Conservation (phyloP, 2,797 vertebrate species). For the Garrulus glandarius region DNA sequence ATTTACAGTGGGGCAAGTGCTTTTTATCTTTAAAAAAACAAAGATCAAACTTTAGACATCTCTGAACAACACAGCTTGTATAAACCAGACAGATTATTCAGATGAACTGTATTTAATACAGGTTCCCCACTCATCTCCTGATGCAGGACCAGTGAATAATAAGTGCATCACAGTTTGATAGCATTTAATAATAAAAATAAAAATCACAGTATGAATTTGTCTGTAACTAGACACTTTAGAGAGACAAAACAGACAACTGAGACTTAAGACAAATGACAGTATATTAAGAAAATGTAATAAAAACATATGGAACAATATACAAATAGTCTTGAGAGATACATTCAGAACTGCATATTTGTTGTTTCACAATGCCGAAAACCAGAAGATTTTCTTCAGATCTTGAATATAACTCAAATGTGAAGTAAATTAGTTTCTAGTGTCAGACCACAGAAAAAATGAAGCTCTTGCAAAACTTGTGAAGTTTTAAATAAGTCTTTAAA, state of each 20-base stretch:
- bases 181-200: conserved; percentile 88
- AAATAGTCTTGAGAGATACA: conserved; percentile 70
- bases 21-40: conserved; percentile 83
- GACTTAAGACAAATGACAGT: conserved; percentile 75
- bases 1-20: conserved; percentile 88
- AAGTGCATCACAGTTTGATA: conserved; percentile 91
- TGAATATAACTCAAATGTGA: conserved; percentile 70
- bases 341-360: conserved; percentile 69
- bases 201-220: conserved; percentile 96
- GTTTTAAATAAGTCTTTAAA: conserved; percentile 78
- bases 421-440: conserved; percentile 78
- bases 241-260: conserved; percentile 75
- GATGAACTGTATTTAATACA: conserved; percentile 83
- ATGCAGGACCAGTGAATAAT: conserved; percentile 98
- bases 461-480: conserved; percentile 65
- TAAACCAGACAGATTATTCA: conserved; percentile 85
- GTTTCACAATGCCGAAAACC: conserved; percentile 72
- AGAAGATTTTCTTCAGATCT: conserved; percentile 74
- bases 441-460: conserved; percentile 71
- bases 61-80: conserved; percentile 85
- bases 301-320: conserved; percentile 74
- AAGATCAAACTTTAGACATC: conserved; percentile 82
- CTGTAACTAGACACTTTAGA: conserved; percentile 85
- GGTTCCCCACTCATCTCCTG: conserved; percentile 89
- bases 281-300: conserved; percentile 77